Percentiles rank a stretch among this genome's conserved stretches.
These are phyloP conservation scores for Drosophila cracens DNA, from an alignment of 2,888 invertebrate genomes.

Conservation along the genomic window DNA sequence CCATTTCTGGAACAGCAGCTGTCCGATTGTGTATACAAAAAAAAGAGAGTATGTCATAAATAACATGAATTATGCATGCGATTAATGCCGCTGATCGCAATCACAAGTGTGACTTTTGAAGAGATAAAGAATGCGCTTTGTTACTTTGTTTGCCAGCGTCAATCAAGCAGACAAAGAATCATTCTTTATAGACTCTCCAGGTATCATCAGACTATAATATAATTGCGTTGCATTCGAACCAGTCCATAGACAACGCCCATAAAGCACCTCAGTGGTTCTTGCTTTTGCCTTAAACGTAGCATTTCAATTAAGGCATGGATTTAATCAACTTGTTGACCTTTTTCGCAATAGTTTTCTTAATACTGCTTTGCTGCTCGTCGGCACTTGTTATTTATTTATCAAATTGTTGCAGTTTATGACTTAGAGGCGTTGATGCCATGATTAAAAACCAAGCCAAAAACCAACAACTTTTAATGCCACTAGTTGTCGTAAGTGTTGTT, in stretches of 20 bases:
- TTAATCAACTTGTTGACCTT: constrained; percentile 70
- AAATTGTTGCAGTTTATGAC: constrained; percentile 50
- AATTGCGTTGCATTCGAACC: constrained; percentile 12
- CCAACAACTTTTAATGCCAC: constrained; percentile 38
- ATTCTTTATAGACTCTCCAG: neutral
- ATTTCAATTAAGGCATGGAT: constrained; percentile 48
- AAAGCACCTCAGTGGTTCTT: constrained; percentile 28
- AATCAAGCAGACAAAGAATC: constrained; percentile 27
- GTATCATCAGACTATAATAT: neutral
- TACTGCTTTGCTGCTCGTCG: constrained; percentile 46
- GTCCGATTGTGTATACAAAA: constrained; percentile 2
- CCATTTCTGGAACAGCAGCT: constrained; percentile 17
- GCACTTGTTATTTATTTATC: constrained; percentile 31
- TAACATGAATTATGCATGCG: constrained; percentile 27
- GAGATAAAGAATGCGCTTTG: constrained; percentile 32
- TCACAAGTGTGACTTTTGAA: constrained; percentile 23
- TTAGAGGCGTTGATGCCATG: constrained; percentile 43
- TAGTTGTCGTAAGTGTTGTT: constrained; percentile 18
- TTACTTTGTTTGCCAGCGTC: constrained; percentile 26
- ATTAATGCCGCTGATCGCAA: constrained; percentile 38
- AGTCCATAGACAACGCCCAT: constrained; percentile 32
- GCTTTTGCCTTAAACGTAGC: constrained; percentile 32
- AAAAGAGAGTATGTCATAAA: constrained; percentile 23
- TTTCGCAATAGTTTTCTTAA: constrained; percentile 38
- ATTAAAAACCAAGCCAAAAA: constrained; percentile 38